Evolutionary conservation across 1,140 invertebrate genomes (phyloP), one percentile per base, ranked within the genome.

Genomic region (Steinernema khuongi): DNA sequence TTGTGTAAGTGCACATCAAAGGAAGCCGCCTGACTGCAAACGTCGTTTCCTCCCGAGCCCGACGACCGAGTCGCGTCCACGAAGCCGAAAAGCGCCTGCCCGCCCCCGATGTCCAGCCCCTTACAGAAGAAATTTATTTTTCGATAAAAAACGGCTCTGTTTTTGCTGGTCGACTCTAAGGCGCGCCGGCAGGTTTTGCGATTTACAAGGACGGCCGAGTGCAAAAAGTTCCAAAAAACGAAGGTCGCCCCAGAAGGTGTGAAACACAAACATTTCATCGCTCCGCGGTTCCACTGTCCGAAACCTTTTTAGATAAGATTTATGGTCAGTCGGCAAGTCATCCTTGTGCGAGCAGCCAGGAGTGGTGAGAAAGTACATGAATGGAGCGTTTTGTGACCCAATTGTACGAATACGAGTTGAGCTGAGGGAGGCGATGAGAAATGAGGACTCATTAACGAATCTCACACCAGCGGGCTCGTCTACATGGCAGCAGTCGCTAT

Each of bases 1-100:
- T 60, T 60, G 50, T 60, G 50, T 60, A 60, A 60, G 50, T 60
- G 50, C 50, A 60, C 50, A 60, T 60, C 50, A 60, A 60, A 60
- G 50, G n/a, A 22, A 60, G 50, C 50, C 50, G 50, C 50, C 36
- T n/a, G 36, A 41, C 36, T 41, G 36, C 36, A 41, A 60, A 60
- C 14, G 14, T 14, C 50, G 26, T 60, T 22, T 60, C 26, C 50
- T 60, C 7, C 50, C 4, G 50, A 22, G 7, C 19, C 50, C 7
- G 4, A 22, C 50, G 50, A 41, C 36, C 50, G 4, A 4, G 50
- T 26, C 50, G 11, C 22, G 50, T 11, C 50, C 50, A 60, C 50
- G 4, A 26, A 22, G 11, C 36, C n/a, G 7, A n/a, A 11, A 41
- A 41, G 36, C 7, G 7, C 7, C 7, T 41, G 36, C 7, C 36